These are phyloP conservation scores for Drosophila tsacasi DNA, from an alignment of 1,140 invertebrate species.

Conservation along the genomic window DNA sequence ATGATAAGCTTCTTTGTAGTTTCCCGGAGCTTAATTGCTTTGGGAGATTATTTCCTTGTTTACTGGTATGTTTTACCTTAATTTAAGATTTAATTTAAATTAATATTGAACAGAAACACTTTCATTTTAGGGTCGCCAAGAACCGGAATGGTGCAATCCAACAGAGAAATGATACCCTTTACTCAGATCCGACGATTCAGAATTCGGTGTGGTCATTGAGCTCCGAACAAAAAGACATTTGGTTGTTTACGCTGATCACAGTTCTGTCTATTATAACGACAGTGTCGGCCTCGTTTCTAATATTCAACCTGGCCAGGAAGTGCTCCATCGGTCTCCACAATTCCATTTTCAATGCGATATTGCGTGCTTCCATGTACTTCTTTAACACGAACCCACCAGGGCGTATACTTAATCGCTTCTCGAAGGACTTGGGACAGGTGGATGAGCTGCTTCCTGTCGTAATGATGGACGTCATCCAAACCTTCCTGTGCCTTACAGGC, in stretches of 20 bases:
- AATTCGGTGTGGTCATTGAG: constrained; percentile 47
- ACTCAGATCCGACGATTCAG: constrained; percentile 17
- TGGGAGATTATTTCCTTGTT: constrained; percentile 88
- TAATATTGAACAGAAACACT: no score
- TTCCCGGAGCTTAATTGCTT: constrained; percentile 88
- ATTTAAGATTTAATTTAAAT: no score
- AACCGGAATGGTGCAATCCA: not conserved
- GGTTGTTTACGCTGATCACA: constrained; percentile 87
- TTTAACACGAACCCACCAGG: constrained; percentile 90
- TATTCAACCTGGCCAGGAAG: constrained; percentile 90
- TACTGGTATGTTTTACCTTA: constrained; percentile 86
- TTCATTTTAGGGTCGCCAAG: not conserved
- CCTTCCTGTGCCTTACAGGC: constrained; percentile 90
- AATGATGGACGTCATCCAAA: constrained; percentile 91
- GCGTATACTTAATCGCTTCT: not conserved
- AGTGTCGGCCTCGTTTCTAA: constrained; percentile 87
- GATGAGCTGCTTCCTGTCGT: constrained; percentile 64
- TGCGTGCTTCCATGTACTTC: constrained; percentile 91
- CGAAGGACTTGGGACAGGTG: constrained; percentile 4
- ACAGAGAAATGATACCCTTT: not conserved
- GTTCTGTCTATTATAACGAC: constrained; percentile 87
- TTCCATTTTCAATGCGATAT: constrained; percentile 91
- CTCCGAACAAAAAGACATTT: constrained; percentile 66
- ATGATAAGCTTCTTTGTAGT: constrained; percentile 84
- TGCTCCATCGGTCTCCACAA: constrained; percentile 91